Evolutionary conservation across 2,888 invertebrate genomes (phyloP), one percentile per base, ranked within the genome.

Genomic region (Byasa hedistus): DNA sequence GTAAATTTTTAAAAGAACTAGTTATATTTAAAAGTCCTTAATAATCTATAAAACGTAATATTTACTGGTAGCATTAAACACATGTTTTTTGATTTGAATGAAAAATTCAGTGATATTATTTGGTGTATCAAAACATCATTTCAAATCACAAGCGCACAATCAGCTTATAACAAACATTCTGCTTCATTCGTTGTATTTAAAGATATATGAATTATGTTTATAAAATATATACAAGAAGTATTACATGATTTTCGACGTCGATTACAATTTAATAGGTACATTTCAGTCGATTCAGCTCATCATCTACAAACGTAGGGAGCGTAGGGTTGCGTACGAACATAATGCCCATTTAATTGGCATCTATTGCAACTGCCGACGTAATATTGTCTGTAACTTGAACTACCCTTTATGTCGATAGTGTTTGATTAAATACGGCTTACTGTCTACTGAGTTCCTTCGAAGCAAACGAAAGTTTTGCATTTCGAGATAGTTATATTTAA

Each of bases 271-370:
- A 21, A 54, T 39, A 39, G 15, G n/a, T 54, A 3, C 5, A 23
- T 54, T 23, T 54, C 8, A 10, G 12, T 54, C 23, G 54, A 22
- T 19, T n/a, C 48, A 48, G 48, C 48, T 48, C 48, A 48, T 48
- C 48, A 48, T 48, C 48, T n/a, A n/a, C n/a, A n/a, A 48, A 19
- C 19, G n/a, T 48, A 8, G 48, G 48, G 48, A 48, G 48, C 7
- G 48, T 48, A 7, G 48, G 12, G n/a, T n/a, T 48, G 48, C 48
- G 48, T 48, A 48, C 48, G 5, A 48, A 24, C 23, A 23, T 23
- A 57, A 57, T 57, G n/a, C 57, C 27, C 57, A 32, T 57, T 57
- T 57, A 57, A 57, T 57, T 32, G 32, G 32, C 57, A 32, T 32
- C 32, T 57, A n/a, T n/a, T n/a, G 57, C 32, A 7, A 10, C 32